These are phyloP conservation scores for Ibidorhyncha struthersii DNA, from an alignment of 2,113 vertebrate genomes.

Conservation along the genomic window DNA sequence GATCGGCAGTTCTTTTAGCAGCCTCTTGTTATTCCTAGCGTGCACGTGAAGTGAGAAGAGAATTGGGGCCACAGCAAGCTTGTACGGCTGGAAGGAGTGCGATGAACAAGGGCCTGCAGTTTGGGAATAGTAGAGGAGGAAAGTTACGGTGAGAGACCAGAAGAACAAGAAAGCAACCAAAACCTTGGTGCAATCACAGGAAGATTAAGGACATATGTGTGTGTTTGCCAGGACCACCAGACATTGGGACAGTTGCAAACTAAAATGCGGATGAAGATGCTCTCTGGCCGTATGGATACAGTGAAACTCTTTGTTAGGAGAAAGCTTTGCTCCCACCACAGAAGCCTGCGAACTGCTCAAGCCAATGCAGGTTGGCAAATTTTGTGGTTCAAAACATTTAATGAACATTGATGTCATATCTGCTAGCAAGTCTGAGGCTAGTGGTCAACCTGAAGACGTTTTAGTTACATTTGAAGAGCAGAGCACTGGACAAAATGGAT, in stretches of 20 bases:
- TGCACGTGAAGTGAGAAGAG: not conserved
- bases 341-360: not conserved
- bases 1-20: not conserved
- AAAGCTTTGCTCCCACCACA: not conserved
- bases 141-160: not conserved
- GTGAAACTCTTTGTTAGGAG: not conserved
- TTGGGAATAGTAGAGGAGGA: not conserved
- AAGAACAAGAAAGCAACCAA: not conserved
- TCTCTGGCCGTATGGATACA: not conserved
- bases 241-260: not conserved
- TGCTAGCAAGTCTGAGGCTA: not conserved
- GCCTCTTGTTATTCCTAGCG: not conserved
- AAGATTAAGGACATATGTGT: not conserved
- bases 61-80: not conserved
- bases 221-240: not conserved
- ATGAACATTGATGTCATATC: not conserved
- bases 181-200: not conserved
- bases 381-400: not conserved
- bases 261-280: not conserved
- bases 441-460: not conserved
- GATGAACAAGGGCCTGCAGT: not conserved
- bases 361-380: not conserved
- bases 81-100: not conserved
- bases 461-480: not conserved
- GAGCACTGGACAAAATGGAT: not conserved